Percentiles rank a stretch among this genome's conserved stretches.
phyloP scores from a whole-genome alignment of 1,140 invertebrate genomes.

The Pachypeltis micranthus region DNA sequence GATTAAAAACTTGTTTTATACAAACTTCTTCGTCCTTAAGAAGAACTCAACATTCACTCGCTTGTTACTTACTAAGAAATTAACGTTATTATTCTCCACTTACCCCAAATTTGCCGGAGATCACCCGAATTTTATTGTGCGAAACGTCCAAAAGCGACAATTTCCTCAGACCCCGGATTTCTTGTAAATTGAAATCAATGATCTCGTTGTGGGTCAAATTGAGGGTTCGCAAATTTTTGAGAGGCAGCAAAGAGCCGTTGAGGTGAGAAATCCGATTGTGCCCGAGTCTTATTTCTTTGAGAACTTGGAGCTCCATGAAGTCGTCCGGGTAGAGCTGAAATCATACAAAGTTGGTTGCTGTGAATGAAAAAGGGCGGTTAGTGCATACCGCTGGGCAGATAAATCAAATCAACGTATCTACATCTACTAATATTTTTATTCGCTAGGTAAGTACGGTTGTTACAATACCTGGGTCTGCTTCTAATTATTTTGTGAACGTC shows the following conservation, averaged over 20 bases:
- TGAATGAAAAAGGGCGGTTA: background rate
- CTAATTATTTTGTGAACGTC: too few species aligned
- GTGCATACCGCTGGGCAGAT: too few species aligned
- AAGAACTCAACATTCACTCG: too few species aligned
- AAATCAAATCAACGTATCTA: too few species aligned
- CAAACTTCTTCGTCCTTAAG: too few species aligned
- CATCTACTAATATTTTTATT: too few species aligned
- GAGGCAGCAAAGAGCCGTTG: constrained; percentile 57
- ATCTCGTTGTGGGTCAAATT: constrained; percentile 65
- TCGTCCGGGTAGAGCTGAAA: constrained; percentile 56
- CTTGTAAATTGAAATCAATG: constrained; percentile 59
- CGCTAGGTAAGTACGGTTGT: too few species aligned
- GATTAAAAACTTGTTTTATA: too few species aligned
- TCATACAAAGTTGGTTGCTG: constrained; percentile 10
- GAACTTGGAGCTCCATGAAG: constrained; percentile 49
- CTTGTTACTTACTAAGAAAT: too few species aligned
- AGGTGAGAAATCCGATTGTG: constrained; percentile 55
- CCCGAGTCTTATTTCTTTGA: constrained; percentile 53
- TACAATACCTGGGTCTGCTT: too few species aligned
- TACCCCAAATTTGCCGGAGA: constrained; percentile 55
- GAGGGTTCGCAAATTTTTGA: constrained; percentile 49
- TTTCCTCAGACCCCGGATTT: constrained; percentile 54
- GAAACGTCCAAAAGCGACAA: constrained; percentile 58
- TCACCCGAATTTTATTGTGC: constrained; percentile 53
- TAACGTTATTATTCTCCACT: too few species aligned